A percentile compares a stretch with the other conserved stretches of the same genome.
Conservation (phyloP, 92 coral and sea anemone species). For the Micromussa lordhowensis region DNA sequence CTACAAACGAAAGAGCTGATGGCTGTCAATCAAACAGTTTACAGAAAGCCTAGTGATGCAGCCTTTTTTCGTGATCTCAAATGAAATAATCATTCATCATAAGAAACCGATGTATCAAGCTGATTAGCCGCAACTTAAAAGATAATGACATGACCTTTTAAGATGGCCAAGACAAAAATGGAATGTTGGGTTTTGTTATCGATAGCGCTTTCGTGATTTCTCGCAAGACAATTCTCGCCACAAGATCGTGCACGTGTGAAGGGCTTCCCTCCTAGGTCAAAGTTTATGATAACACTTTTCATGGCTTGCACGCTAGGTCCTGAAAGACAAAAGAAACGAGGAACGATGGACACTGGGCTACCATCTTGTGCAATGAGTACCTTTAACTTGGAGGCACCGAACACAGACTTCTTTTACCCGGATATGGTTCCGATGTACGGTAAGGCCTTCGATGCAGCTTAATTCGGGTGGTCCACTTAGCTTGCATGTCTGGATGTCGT, state of each 20-base stretch:
- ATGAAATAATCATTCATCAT: constrained; percentile 31
- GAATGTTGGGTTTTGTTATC: constrained; percentile 34
- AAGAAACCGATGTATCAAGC: constrained; percentile 23
- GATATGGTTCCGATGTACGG: constrained; percentile 2
- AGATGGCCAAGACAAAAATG: constrained; percentile 8
- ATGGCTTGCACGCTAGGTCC: constrained; percentile 18
- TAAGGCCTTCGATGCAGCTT: not conserved
- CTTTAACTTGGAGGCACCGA: not conserved
- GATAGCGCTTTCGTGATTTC: constrained; percentile 39
- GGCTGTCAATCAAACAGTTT: constrained; percentile 12
- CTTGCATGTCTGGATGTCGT: constrained; percentile 42
- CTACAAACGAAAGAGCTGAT: not conserved
- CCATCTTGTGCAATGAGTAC: not conserved
- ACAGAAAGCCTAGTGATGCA: constrained; percentile 31
- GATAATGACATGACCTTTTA: constrained; percentile 41
- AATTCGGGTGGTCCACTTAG: constrained; percentile 28
- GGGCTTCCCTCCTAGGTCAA: constrained; percentile 29
- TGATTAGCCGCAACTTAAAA: constrained; percentile 35
- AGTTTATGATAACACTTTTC: constrained; percentile 37
- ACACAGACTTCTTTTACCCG: not conserved
- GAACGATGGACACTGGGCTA: not conserved
- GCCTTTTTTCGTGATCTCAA: constrained; percentile 32
- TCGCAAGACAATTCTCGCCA: constrained; percentile 34
- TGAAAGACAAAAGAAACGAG: not conserved
- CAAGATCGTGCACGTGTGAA: constrained; percentile 29